phyloP scores from a whole-genome alignment of 2,113 vertebrate species.

The Todiramphus chloris region DNA sequence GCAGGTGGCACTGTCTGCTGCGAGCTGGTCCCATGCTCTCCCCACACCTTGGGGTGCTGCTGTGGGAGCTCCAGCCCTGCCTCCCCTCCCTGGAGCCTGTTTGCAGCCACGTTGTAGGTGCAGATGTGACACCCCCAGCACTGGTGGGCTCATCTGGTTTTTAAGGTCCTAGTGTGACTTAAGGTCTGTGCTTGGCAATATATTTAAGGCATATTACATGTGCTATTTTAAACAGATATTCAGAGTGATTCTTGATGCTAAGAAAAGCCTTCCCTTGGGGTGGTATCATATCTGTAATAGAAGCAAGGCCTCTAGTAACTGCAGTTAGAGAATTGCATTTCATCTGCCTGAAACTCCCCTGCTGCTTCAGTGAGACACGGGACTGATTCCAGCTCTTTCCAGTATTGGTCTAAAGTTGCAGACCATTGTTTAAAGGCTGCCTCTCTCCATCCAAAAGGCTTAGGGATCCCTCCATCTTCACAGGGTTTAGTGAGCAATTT shows the following conservation, averaged over 20 bases:
- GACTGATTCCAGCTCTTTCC: conserved; percentile 1
- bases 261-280: conserved; percentile 55
- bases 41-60: not conserved
- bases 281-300: not conserved
- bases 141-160: not conserved
- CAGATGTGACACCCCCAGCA: not conserved
- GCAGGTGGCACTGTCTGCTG: conserved; percentile 61
- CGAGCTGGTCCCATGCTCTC: not conserved
- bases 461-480: not conserved
- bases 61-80: accelerated
- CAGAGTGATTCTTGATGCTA: conserved; percentile 17
- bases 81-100: accelerated
- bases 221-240: conserved; percentile 11
- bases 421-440: not conserved
- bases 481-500: not conserved
- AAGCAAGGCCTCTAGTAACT: conserved; percentile 31
- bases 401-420: not conserved
- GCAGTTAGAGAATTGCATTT: conserved; percentile 31
- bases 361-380: not conserved
- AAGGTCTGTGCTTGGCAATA: not conserved
- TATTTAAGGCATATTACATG: not conserved
- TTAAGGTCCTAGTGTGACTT: not conserved
- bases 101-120: not conserved
- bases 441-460: not conserved
- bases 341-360: conserved; percentile 41